These are phyloP conservation scores for Junonia oenone DNA, from an alignment of 2,888 invertebrate species.

Conservation along the genomic window DNA sequence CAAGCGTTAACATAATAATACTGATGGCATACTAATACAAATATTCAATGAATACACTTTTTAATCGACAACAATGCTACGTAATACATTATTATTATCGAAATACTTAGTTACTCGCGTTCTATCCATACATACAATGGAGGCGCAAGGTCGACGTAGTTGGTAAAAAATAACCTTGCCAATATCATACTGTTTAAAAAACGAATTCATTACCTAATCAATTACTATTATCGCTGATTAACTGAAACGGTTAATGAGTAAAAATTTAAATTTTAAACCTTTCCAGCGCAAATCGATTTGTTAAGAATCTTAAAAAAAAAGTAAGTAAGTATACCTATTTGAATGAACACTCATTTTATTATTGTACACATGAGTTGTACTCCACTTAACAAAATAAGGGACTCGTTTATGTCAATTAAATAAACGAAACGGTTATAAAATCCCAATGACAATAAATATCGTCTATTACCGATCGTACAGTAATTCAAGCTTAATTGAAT, in stretches of 20 bases:
- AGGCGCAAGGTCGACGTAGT: conserved; percentile 42
- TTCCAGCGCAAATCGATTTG: not conserved
- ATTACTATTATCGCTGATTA: conserved; percentile 16
- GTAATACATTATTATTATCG: not conserved
- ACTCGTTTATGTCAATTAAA: conserved; percentile 55
- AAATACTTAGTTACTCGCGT: not conserved
- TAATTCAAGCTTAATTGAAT: conserved; percentile 72
- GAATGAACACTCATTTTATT: no score
- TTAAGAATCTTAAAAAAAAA: not conserved
- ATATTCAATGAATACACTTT: conserved; percentile 6
- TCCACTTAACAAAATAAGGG: conserved; percentile 7
- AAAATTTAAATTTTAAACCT: conserved; percentile 11
- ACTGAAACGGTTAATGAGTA: conserved; percentile 4
- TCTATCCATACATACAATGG: conserved; percentile 7
- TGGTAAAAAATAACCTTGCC: conserved; percentile 25
- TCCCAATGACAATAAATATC: conserved; percentile 68
- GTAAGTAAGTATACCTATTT: no score
- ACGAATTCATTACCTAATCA: conserved; percentile 21
- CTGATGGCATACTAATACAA: conserved; percentile 47
- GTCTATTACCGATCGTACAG: conserved; percentile 63
- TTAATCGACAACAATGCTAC: not conserved
- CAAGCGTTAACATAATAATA: conserved; percentile 68
- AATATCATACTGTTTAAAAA: conserved; percentile 21
- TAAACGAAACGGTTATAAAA: conserved; percentile 73
- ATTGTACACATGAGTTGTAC: conserved; percentile 12